Base-by-base conservation (phyloP, 2,113 vertebrate species). In the Microcebus lehilahytsara region DNA sequence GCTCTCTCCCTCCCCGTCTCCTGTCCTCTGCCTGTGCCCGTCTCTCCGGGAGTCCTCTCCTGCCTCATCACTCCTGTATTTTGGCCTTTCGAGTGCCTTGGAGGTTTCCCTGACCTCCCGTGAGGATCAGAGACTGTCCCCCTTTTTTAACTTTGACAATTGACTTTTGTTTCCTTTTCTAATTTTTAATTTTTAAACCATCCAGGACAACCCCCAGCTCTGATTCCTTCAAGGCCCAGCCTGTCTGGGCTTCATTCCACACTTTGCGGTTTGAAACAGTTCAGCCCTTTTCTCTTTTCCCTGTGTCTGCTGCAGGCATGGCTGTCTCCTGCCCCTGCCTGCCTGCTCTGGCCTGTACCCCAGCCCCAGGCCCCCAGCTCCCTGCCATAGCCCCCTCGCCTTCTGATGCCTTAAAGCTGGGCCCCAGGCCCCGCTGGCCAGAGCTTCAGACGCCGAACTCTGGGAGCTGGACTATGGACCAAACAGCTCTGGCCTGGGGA, bases 21-120 rank as follows among this genome's bases (percentile, higher is more conserved):
- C 58, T 16, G 56, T 53, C 53, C 75, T 58, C 22, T 12, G 3
- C 62, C 42, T n/a, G 37, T 91, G 88, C 87, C 85, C 3, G 32
- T 80, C 94, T 93, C 79, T 94, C 86, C 58, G 72, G 93, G 89
- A 83, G 91, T 67, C 66, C 49, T 49, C 74, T 89, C 94, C 96
- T 94, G 93, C 96, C 79, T 95, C 25, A 1, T 85, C 53, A 62
- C 96, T 93, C 97, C 96, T 95, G 89, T 91, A 72, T 95, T 90
- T 93, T 86, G 97, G 97, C 96, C 97, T 95, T 80, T 91, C 6
- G 93, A 97, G 98, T 98, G 97, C 97, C 98, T 97, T 98, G 97
- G 97, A 96, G 96, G 96, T 95, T 95, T 93, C 88, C 83, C 53
- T 93, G 93, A 86, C 96, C 96, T 97, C 96, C 91, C 14, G 22